phyloP scores from a whole-genome alignment of 2,113 vertebrate genomes.

The Salvelinus fontinalis region DNA sequence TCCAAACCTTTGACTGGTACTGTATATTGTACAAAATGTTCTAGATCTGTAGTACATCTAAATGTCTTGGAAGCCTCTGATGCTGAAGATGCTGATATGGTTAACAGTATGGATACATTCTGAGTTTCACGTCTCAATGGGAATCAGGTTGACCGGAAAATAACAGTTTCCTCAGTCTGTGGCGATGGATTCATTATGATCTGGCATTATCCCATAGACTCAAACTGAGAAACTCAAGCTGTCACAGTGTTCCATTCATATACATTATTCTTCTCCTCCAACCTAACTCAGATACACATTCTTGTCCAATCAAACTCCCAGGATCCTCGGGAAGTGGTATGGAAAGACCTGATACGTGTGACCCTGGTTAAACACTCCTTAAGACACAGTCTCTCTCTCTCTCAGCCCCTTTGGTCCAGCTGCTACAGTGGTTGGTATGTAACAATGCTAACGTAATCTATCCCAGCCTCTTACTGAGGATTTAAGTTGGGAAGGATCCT shows the following conservation, averaged over 20 bases:
- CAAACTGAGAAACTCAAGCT: not conserved
- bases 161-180: no score
- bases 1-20: no score
- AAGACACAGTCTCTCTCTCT: no score
- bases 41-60: no score
- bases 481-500: slow-evolving; percentile 29
- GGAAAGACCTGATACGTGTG: not conserved
- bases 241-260: not conserved
- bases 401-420: slow-evolving; percentile 38
- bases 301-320: not conserved
- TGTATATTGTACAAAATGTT: no score
- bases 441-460: slow-evolving; percentile 46
- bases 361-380: no score
- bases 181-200: no score
- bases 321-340: not conserved
- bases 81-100: no score
- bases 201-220: not conserved
- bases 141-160: no score
- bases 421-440: slow-evolving; percentile 21
- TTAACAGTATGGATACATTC: no score
- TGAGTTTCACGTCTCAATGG: no score
- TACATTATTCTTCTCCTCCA: not conserved
- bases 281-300: not conserved
- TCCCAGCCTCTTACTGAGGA: slow-evolving; percentile 42
- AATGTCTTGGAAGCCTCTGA: no score